phyloP scores from a whole-genome alignment of 1,140 invertebrate genomes.

The Trigoniulus corallinus region DNA sequence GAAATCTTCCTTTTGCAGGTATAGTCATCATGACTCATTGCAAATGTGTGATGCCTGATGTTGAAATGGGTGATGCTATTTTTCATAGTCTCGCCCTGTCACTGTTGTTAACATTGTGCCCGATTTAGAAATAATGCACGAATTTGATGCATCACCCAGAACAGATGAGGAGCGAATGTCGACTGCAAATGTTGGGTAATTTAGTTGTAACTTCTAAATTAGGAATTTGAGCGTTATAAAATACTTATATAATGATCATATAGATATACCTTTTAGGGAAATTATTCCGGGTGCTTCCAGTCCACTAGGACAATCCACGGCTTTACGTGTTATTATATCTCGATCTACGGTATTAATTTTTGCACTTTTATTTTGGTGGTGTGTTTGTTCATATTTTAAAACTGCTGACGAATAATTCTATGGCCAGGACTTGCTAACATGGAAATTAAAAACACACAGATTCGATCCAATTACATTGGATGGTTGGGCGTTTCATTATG shows the following conservation, averaged over 20 bases:
- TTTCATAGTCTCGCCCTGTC: not conserved
- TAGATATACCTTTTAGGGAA: not conserved
- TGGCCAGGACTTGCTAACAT: not conserved
- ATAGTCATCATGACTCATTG: not conserved
- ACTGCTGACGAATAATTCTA: no score
- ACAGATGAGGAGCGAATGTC: not conserved
- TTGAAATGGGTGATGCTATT: no score
- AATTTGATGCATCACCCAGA: not conserved
- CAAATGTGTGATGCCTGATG: no score
- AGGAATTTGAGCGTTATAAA: no score
- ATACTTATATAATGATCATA: not conserved
- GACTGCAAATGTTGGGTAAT: not conserved
- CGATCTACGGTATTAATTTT: not conserved
- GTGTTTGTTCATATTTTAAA: no score
- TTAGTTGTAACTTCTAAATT: no score
- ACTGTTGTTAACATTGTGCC: not conserved
- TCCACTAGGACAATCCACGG: no score
- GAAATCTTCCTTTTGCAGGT: not conserved
- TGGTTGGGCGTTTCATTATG: no score
- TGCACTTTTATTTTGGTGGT: not conserved
- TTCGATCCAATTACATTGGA: no score
- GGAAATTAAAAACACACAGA: not conserved
- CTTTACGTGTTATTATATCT: no score
- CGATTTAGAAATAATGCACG: not conserved
- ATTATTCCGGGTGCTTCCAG: no score